Evolutionary conservation across 1,140 invertebrate genomes (phyloP).

Genomic region (Orius insidiosus): DNA sequence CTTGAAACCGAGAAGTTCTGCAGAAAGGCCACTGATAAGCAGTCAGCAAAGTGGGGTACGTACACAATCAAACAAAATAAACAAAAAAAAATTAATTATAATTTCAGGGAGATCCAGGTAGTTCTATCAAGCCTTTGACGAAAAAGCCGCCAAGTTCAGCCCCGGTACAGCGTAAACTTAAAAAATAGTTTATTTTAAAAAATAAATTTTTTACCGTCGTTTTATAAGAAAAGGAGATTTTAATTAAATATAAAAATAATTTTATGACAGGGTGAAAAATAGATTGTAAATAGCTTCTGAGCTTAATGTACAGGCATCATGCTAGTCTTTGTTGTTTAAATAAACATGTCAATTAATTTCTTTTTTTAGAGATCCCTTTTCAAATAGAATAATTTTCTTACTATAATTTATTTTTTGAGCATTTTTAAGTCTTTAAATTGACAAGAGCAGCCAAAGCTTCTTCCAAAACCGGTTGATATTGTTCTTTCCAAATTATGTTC

Average conservation of each 20-base stretch:
- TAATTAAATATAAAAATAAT: constrained; percentile 4
- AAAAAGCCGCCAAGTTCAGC: constrained; percentile 13
- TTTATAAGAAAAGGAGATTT: neutral
- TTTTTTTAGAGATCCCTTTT: neutral
- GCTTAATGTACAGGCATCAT: no score
- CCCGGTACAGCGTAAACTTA: constrained; percentile 12
- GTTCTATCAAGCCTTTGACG: neutral
- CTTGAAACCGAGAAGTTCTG: constrained; percentile 11
- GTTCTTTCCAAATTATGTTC: constrained; percentile 40
- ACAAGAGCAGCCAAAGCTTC: neutral
- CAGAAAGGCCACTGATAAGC: constrained; percentile 9
- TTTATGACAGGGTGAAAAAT: constrained; percentile 1
- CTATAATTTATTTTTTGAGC: no score
- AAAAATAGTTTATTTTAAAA: constrained; percentile 6
- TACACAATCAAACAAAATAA: constrained; percentile 1
- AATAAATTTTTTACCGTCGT: neutral
- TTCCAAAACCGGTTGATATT: constrained; percentile 5
- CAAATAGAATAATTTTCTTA: no score
- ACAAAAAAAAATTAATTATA: neutral
- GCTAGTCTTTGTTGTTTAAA: neutral
- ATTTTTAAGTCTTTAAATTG: no score
- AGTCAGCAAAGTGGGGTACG: neutral
- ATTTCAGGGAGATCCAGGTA: constrained; percentile 2
- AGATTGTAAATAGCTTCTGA: neutral
- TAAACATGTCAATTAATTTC: neutral